Base-by-base conservation (phyloP, 2,888 invertebrate species). In the Temnothorax rugatulus region DNA sequence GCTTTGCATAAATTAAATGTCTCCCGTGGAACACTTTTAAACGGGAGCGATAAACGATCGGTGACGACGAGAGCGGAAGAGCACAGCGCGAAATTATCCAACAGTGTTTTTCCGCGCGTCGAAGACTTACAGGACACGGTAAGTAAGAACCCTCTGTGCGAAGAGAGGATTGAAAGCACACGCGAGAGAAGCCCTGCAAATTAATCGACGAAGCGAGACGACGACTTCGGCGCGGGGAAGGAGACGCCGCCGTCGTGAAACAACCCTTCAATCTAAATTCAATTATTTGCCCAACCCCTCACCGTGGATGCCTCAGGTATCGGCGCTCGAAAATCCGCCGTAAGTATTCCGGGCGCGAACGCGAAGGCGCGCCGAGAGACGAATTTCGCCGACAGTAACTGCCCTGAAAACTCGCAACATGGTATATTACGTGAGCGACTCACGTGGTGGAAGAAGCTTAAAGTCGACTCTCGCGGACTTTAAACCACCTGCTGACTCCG, bases 231-330 rank as follows among this genome's bases (percentile, higher is more conserved):
- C 50, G 50, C 5, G 41, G 29, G 18, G 8, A 84, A 85, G 38
- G 84, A 86, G 88, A 63, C 83, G 69, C 76, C 83, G 69, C 74
- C 87, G 77, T 71, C 82, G 66, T 77, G 87, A 89, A 90, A 92
- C 92, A 93, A 92, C 92, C 91, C 93, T 92, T 92, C 93, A 92
- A 93, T 94, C 92, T 92, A 94, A 94, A 94, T 94, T 94, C 94
- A 94, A 94, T 94, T 94, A 94, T 94, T 94, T 92, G 86, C 87
- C 77, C 91, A 71, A 66, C 85, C 76, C 52, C 75, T 82, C 79
- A n/a, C 63, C 76, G 64, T n/a, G 66, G 52, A 41, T 75, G 52
- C 52, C 15, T 63, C n/a, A 29, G 79, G 84, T 87, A 82, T 87
- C 90, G 84, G 63, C 83, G 83, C 88, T 90, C 76, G 90, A 91